Base-by-base conservation (phyloP, 2,113 vertebrate species). In the Clarias magur region DNA sequence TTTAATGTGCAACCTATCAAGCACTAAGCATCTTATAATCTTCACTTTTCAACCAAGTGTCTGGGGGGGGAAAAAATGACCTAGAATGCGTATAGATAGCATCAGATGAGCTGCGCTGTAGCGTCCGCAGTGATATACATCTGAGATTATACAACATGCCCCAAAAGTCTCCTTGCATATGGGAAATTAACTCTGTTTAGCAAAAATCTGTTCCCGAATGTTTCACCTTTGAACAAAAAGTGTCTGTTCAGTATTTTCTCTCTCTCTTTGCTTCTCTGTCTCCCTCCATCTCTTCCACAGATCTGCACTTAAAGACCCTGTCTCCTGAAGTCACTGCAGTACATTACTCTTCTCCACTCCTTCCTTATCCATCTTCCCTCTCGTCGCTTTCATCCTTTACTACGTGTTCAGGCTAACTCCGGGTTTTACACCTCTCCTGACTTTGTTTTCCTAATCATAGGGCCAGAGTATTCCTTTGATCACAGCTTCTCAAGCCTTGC, bases 401-500 rank as follows among this genome's bases (percentile, higher is more conserved):
- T 25, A 42, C 76, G 83, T 79, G 81, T 21, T 34, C 73, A 54
- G 42, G 30, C 72, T 68, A 8, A 86, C 72, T 63, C 63, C 53
- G 23, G 42, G 85, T 38, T 80, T 60, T 30, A 80, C 56, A 80
- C 79, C 78, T 80, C 79, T 67, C 42, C 65, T 83, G 62, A 67
- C 75, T 89, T 81, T 85, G 85, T 81, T 78, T 86, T 76, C 48
- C 84, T 86, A 88, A 88, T 81, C 75, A 88, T 85, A 88, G 76
- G 48, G 34, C 21, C 30, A 19, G 23, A 62, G 34, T 76, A 86
- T 90, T 85, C 53, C 89, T 88, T 84, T 90, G 89, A 89, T 90
- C 86, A 85, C 65, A 68, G 67, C 75, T 75, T 78, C 73, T 86
- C n/a, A 75, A 73, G 19, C 34, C 75, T 60, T 87, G 60, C 48